These are phyloP conservation scores for Litoditis marina DNA, from an alignment of 2,888 invertebrate genomes.

Conservation along the genomic window DNA sequence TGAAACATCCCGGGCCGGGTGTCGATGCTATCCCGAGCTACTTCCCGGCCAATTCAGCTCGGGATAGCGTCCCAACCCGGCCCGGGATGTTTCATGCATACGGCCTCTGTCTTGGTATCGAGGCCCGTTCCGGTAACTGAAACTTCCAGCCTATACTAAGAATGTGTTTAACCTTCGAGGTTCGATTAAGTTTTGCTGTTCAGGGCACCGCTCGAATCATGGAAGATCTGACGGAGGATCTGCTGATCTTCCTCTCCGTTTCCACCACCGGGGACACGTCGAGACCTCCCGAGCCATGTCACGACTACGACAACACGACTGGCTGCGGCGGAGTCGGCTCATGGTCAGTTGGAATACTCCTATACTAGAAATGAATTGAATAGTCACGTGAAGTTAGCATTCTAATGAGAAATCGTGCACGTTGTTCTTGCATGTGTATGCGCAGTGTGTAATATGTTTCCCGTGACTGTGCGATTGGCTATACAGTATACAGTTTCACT, in stretches of 20 bases:
- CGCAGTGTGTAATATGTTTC: no score
- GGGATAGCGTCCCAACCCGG: no score
- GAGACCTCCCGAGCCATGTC: conserved; percentile 40
- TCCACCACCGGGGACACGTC: conserved; percentile 40
- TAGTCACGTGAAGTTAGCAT: no score
- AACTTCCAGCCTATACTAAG: background rate
- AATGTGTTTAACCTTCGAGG: background rate
- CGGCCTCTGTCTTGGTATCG: no score
- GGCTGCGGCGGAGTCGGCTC: conserved; percentile 48
- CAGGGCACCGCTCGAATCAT: conserved; percentile 39
- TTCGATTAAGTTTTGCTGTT: conserved; percentile 5
- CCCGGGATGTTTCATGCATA: no score
- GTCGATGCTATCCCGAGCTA: no score
- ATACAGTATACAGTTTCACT: no score
- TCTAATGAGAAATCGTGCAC: no score
- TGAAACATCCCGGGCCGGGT: no score
- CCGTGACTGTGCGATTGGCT: no score
- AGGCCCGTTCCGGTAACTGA: background rate
- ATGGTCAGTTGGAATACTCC: conserved; percentile 36
- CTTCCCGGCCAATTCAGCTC: no score
- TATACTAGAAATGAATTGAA: no score
- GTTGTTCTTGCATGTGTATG: background rate
- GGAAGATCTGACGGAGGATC: conserved; percentile 37
- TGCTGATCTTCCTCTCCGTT: conserved; percentile 40
- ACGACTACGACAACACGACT: conserved; percentile 31